phyloP scores from a whole-genome alignment of 1,140 invertebrate genomes.

The Rhagoletis zephyria region DNA sequence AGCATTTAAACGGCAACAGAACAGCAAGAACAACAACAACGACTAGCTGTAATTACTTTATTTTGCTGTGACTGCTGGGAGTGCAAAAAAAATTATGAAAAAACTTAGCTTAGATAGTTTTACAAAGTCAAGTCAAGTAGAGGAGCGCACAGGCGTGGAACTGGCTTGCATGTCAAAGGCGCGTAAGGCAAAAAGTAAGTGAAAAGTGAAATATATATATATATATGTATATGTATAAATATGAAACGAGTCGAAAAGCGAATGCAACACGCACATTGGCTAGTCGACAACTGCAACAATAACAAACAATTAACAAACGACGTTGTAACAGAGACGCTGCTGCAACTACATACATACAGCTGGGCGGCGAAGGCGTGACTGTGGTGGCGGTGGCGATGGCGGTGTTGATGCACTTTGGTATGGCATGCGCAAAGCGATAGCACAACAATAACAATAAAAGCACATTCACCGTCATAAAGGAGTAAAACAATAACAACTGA shows the following conservation, averaged over 20 bases:
- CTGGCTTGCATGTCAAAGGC: too few species aligned
- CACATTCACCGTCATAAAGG: background rate
- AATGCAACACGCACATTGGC: slow-evolving; percentile 28
- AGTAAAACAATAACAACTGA: background rate
- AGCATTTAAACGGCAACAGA: slow-evolving; percentile 31
- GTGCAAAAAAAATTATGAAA: too few species aligned
- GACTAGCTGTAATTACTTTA: slow-evolving; percentile 19
- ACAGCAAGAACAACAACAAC: background rate
- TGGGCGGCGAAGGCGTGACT: background rate
- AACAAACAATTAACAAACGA: slow-evolving; percentile 50
- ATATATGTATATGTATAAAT: background rate
- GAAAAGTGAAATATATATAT: too few species aligned
- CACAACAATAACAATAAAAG: background rate
- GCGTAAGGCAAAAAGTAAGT: too few species aligned
- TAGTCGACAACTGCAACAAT: background rate
- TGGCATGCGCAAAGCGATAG: slow-evolving; percentile 27
- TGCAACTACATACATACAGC: background rate
- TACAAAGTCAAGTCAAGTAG: too few species aligned
- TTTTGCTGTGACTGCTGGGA: background rate
- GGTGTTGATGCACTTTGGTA: background rate
- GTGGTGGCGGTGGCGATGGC: background rate
- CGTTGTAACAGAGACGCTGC: slow-evolving; percentile 4
- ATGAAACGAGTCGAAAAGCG: slow-evolving; percentile 8
- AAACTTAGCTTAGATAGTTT: too few species aligned
- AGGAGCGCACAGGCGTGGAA: too few species aligned